Conservation (phyloP, 2,113 vertebrate genomes). For the Aleadryas rufinucha region DNA sequence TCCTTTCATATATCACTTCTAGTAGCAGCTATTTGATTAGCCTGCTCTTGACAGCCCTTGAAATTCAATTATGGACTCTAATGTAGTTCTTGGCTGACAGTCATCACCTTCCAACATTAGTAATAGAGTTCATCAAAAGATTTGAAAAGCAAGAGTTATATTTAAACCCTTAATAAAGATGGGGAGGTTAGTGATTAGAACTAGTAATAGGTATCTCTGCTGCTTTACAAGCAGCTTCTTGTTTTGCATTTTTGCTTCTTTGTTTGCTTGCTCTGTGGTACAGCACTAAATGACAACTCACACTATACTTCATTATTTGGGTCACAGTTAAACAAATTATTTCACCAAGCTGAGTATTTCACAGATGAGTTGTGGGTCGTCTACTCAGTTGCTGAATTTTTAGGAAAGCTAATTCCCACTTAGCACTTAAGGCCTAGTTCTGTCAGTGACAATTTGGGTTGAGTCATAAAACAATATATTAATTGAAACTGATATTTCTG, state of each 20-base stretch:
- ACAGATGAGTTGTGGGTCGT: neutral
- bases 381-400: neutral
- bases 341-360: neutral
- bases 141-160: neutral
- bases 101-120: neutral
- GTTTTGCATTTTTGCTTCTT: no score
- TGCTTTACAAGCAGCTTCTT: neutral
- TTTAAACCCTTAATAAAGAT: neutral
- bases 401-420: neutral
- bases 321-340: neutral
- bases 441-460: neutral
- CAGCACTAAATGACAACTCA: neutral
- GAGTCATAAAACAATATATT: neutral
- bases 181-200: neutral
- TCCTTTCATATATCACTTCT: neutral
- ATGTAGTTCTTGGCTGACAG: constrained; percentile 36
- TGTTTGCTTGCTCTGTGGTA: neutral
- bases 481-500: neutral
- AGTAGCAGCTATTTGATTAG: constrained; percentile 30
- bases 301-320: neutral
- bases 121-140: neutral
- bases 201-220: neutral
- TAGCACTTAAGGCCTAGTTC: neutral
- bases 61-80: constrained; percentile 35
- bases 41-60: constrained; percentile 21